Evolutionary conservation across 1,140 invertebrate genomes (phyloP).

Genomic region (Xylocopa sonorina): DNA sequence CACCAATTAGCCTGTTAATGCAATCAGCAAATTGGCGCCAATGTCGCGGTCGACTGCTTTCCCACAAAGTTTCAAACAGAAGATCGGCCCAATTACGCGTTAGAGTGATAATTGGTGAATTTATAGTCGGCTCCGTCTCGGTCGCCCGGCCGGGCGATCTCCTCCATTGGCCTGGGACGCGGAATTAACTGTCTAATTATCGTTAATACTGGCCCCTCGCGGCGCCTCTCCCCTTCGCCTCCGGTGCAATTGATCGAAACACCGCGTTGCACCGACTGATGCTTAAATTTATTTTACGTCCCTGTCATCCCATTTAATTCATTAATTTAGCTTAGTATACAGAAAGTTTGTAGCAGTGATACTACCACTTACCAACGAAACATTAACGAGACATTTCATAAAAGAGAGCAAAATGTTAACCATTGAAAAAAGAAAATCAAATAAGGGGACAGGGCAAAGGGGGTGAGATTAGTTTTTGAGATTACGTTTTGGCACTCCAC

Average conservation of each 20-base stretch:
- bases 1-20: constrained; percentile 55
- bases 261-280: constrained; percentile 20
- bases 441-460: constrained; percentile 31
- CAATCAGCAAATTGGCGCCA: constrained; percentile 77
- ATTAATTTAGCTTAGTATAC: constrained; percentile 69
- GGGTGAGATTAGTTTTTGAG: constrained; percentile 70
- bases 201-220: constrained; percentile 64
- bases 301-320: too few species aligned
- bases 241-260: constrained; percentile 26
- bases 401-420: too few species aligned
- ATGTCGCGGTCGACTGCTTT: constrained; percentile 76
- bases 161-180: constrained; percentile 69
- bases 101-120: constrained; percentile 77
- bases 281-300: constrained; percentile 23
- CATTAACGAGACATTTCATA: too few species aligned
- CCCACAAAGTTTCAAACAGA: constrained; percentile 72
- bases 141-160: constrained; percentile 55
- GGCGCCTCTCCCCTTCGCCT: constrained; percentile 11
- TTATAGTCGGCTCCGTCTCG: constrained; percentile 68
- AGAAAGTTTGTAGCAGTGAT: constrained; percentile 72
- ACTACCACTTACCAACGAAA: constrained; percentile 59
- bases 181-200: constrained; percentile 73
- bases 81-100: constrained; percentile 74
- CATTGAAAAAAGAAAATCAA: too few species aligned
- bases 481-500: constrained; percentile 58